Base-by-base conservation (phyloP, 2,888 invertebrate species). In the Amblyteles armatorius region DNA sequence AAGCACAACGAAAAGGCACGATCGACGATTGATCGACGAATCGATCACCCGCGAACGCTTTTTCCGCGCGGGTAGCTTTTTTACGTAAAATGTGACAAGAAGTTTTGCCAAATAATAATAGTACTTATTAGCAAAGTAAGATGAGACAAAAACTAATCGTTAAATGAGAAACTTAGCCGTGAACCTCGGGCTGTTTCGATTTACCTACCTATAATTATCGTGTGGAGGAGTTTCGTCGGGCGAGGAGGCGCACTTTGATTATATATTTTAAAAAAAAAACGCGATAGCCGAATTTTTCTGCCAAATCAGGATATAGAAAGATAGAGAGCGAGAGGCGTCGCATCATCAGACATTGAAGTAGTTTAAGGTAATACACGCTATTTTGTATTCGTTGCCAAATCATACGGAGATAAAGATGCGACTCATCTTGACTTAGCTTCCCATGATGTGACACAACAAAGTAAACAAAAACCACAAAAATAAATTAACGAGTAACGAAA, bases 41-140 rank as follows among this genome's bases (percentile, higher is more conserved):
- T 36, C 33, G 26, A 72, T 44, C 44, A 44, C 79, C 76, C 79
- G 88, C 88, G 89, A 91, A 91, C 89, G 88, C 89, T 89, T 88
- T 89, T 91, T 91, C 89, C 88, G 88, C 87, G 89, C 91, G 87
- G 86, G 93, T 94, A 94, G 94, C 93, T 94, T 94, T 94, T 94
- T 93, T 94, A 94, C 93, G 91, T 92, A 93, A 93, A 91, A 69
- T 89, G 89, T 91, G 91, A 92, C 91, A 89, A 82, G 86, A 89
- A 91, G 89, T 92, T 93, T 93, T 93, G 92, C 93, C 93, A 93
- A 93, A 93, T 93, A 93, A 92, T 68, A 67, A 92, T 92, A 94
- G 93, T 94, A 94, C 93, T 94, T 94, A 94, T 91, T 93, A 91
- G 90, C 86, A 88, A 84, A 50, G 83, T 91, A 91, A 91, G 90